Evolutionary conservation across 2,888 invertebrate genomes (phyloP), one percentile per base, ranked within the genome.

Genomic region (Drosophila villosipedis): DNA sequence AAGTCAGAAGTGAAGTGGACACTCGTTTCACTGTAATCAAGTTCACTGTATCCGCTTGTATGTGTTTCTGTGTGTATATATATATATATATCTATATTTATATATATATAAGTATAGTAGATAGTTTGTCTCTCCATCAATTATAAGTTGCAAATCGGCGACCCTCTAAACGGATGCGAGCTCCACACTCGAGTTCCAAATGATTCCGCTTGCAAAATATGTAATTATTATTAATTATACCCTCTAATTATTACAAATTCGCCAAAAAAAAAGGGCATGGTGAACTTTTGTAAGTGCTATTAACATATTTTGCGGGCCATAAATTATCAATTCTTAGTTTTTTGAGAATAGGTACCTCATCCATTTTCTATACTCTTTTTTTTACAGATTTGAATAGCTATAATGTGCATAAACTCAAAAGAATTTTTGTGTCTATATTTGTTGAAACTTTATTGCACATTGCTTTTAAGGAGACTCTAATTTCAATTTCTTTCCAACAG

Each of bases 1-100:
- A 84, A 84, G 68, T 54, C 75, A 84, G 76, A 79, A 78, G 76
- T 79, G 82, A 79, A 88, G 84, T 84, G 86, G 73, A 49, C 67
- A 60, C 78, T 73, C 66, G 78, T 54, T 78, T 52, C 61, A 31
- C 61, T 67, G 30, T 43, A 54, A 64, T 53, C 73, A 54, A 74
- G 71, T 81, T 81, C 61, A 67, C 55, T 74, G 47, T 49, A 39
- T 39, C 19, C 9, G 47, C 22, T 12, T 5, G 7, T 52, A 16
- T 53, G n/a, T 14, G 16, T 30, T 5, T 22, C 0, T 54, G 7
- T 16, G 7, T 19, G 9, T 66, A 2, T 47, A 1, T 22, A 1
- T 47, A 1, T 47, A 2, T 47, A n/a, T 31, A 7, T n/a, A 39
- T 58, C 1, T 25, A n/a, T 47, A 1, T 47, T 1, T 47, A n/a